These are phyloP conservation scores for Stratiolaelaps scimitus DNA, from an alignment of 1,140 invertebrate genomes.

Conservation along the genomic window DNA sequence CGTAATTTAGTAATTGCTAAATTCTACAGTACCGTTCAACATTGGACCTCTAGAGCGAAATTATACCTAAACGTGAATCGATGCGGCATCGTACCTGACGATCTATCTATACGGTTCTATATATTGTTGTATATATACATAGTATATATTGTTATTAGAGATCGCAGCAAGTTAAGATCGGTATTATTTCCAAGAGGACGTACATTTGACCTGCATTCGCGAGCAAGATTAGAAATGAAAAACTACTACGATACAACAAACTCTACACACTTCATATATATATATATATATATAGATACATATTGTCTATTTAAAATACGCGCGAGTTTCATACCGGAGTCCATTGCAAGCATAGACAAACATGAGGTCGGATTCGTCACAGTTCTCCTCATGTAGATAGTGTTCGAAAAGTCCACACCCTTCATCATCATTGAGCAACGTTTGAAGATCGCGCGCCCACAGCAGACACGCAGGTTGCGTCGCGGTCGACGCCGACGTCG, in stretches of 20 bases:
- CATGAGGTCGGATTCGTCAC: slow-evolving; percentile 51
- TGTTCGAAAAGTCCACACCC: slow-evolving; percentile 68
- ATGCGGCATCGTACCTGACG: too few species aligned
- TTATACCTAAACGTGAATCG: too few species aligned
- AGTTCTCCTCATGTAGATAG: slow-evolving; percentile 66
- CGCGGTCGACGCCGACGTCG: too few species aligned
- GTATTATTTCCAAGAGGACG: not conserved
- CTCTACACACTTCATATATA: too few species aligned
- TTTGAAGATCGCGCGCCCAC: slow-evolving; percentile 68
- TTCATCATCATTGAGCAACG: slow-evolving; percentile 66
- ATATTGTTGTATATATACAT: too few species aligned
- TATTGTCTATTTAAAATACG: slow-evolving; percentile 18
- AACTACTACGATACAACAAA: too few species aligned
- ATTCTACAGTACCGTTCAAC: too few species aligned
- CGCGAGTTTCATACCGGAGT: slow-evolving; percentile 47
- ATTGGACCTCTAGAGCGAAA: too few species aligned
- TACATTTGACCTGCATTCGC: not conserved
- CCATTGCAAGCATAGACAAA: slow-evolving; percentile 87
- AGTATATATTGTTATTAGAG: too few species aligned
- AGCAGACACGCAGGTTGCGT: not conserved
- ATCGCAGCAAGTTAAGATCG: too few species aligned
- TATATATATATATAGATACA: slow-evolving; percentile 23
- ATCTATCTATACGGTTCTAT: too few species aligned
- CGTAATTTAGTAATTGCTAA: too few species aligned
- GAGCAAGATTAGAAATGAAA: slow-evolving; percentile 19